Evolutionary conservation across 2,888 invertebrate species (phyloP), one percentile per base, ranked within the genome.

Genomic region (Spisula subtruncata): DNA sequence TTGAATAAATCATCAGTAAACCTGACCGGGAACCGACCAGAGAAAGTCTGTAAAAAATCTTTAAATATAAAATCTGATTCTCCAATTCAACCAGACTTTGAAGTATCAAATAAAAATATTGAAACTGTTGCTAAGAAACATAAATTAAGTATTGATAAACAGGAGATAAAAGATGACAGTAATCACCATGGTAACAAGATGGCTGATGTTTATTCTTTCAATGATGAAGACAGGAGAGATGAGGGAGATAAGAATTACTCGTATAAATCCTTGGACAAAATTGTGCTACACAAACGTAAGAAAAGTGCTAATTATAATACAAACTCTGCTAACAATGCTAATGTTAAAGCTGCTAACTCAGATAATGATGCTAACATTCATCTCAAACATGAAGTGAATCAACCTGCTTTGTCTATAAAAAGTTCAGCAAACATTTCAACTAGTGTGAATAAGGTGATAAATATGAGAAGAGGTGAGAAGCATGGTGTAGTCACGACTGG

Each of bases 201-300:
- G 18, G 60, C n/a, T 1, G 90, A 90, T 86, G 75, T 90, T 32
- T 90, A 86, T 51, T 84, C 84, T 32, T 90, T 90, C 75, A 66
- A 83, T 5, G 56, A 60, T 46, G 90, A 86, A 29, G 86, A 88
- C 16, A 25, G 4, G 32, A 1, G n/a, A 2, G 54, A 54, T 18
- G 35, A 75, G 16, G 10, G n/a, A 0, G 20, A 20, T 51, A 71
- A 81, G 6, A 51, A 86, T 12, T 90, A 87, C 51, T 86, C 85
- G 10, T 89, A 79, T 51, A 51, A 86, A n/a, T 41, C 84, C 41
- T 89, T 90, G 29, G 90, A 90, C 82, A 90, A 87, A 54, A 81
- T 51, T 54, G 86, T 90, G 10, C 87, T 90, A 25, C 71, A 86
- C 25, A 90, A 90, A 80, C 48, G 90, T 14, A 86, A 88, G 79